Conservation (phyloP, 2,888 invertebrate genomes). For the Nineta flava region DNA sequence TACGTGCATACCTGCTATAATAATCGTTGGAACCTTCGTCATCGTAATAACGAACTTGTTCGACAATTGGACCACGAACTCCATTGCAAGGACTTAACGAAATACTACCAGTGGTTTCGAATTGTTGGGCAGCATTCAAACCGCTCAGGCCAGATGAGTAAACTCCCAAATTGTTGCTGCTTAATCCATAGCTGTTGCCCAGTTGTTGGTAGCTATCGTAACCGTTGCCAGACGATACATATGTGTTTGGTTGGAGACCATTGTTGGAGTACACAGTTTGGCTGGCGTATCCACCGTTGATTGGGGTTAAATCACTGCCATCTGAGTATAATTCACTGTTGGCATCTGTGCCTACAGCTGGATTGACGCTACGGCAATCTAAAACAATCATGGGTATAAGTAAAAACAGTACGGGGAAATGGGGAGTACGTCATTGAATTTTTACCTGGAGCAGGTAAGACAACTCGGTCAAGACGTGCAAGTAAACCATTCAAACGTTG, state of each 20-base stretch:
- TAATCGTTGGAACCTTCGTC: not conserved
- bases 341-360: not conserved
- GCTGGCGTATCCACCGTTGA: not conserved
- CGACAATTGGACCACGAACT: conserved; percentile 5
- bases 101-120: not conserved
- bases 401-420: too few relatives aligned
- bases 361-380: not conserved
- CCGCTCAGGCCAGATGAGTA: not conserved
- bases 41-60: not conserved
- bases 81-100: not conserved
- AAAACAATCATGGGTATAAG: too few relatives aligned
- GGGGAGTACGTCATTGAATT: too few relatives aligned
- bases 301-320: not conserved
- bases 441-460: conserved; percentile 14
- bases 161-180: not conserved
- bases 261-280: not conserved
- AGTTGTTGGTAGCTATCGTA: not conserved
- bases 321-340: not conserved
- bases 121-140: too few relatives aligned
- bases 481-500: conserved; percentile 14
- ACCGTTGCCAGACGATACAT: not conserved
- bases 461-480: conserved; percentile 20
- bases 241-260: not conserved
- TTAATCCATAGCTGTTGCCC: not conserved
- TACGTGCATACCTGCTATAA: conserved; percentile 5